Base-by-base conservation (phyloP, 2,797 vertebrate species). In the Cynodonichthys magdalenae region DNA sequence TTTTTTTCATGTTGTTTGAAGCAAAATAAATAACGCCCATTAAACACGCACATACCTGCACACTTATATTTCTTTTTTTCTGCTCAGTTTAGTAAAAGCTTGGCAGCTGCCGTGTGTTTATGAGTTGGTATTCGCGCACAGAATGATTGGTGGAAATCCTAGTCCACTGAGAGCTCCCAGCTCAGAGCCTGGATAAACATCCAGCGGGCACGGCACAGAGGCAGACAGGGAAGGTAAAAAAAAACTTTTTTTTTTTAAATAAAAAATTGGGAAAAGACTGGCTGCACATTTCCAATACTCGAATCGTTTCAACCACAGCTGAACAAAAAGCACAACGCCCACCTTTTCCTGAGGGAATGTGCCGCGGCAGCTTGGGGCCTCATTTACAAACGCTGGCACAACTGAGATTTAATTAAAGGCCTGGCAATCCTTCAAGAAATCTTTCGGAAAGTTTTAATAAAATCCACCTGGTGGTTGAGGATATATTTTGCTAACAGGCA, bases 101-200 rank as follows among this genome's bases (percentile, higher is more conserved):
- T 74, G 77, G 80, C 81, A 80, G 67, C 63, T 79, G 77, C 76
- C 66, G 55, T 66, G 41, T 80, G 79, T 82, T 85, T 80, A 75
- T 17, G 27, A 68, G 73, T 75, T 81, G 71, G 77, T 81, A 81
- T 85, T 86, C 55, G 39, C 75, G 70, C 71, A 48, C 75, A 66
- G 62, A 54, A 53, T 56, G 78, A 83, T 74, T 82, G 86, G 81
- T 83, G 72, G 74, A 84, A 29, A 79, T 77, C 72, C 79, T 61
- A 53, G 80, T 81, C 81, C 70, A 74, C 49, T 0, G 81, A 83
- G 85, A 80, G 74, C 69, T 53, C 59, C 5, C 0, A 76, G 82
- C 75, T 66, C 69, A 74, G 67, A 82, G 84, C 77, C 62, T 79
- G 75, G 83, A 80, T 81, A 83, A 89, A 90, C 75, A 89, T 77